These are phyloP conservation scores for Drosophila littoralis DNA, from an alignment of 1,140 invertebrate genomes.

Conservation along the genomic window DNA sequence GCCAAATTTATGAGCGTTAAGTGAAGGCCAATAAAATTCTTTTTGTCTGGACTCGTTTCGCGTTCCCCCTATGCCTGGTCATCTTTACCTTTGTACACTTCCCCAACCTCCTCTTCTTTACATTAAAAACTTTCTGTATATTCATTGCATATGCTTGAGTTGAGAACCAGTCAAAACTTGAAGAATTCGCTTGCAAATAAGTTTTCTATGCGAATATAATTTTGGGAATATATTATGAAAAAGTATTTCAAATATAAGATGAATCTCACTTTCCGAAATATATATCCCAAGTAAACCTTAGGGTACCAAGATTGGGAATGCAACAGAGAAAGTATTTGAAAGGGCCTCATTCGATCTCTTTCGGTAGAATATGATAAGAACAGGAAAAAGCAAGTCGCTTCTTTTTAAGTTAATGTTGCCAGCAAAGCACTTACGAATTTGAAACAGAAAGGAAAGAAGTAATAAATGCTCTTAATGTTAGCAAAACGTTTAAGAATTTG, in stretches of 20 bases:
- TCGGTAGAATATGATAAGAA: no score
- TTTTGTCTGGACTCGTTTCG: slow-evolving; percentile 71
- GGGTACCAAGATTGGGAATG: neutral
- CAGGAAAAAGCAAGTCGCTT: no score
- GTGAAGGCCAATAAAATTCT: slow-evolving; percentile 80
- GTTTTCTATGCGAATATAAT: no score
- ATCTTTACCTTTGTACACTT: slow-evolving; percentile 55
- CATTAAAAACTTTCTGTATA: neutral
- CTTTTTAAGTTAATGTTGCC: no score
- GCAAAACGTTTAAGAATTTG: no score
- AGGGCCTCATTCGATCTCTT: no score
- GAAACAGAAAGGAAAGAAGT: neutral
- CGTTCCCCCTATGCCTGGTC: slow-evolving; percentile 22
- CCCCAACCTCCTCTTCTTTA: neutral
- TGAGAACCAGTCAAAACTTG: neutral
- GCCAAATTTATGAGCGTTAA: slow-evolving; percentile 81
- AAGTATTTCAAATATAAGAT: no score
- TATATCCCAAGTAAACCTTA: no score
- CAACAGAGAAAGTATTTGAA: no score
- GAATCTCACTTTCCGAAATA: no score
- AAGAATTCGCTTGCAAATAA: neutral
- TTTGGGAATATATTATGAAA: no score
- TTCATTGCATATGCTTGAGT: slow-evolving; percentile 12
- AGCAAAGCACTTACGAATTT: slow-evolving; percentile 5
- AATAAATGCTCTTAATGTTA: no score